phyloP scores from a whole-genome alignment of 2,113 vertebrate genomes.

The Microtus oregoni region DNA sequence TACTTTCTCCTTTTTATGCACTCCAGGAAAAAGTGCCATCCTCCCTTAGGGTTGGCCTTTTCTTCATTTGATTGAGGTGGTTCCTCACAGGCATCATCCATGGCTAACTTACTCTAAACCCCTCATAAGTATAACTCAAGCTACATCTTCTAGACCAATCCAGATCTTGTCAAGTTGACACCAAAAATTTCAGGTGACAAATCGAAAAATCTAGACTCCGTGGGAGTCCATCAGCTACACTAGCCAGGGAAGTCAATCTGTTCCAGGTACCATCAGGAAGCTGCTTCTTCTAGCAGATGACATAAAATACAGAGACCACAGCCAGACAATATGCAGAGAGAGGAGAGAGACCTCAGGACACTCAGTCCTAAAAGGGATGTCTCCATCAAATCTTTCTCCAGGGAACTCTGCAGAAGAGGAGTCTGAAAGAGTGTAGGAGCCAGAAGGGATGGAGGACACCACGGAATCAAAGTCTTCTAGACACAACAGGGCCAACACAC shows the following conservation, averaged over 20 bases:
- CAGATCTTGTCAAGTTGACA: background rate
- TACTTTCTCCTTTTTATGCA: background rate
- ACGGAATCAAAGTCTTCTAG: background rate
- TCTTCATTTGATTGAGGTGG: background rate
- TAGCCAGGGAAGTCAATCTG: background rate
- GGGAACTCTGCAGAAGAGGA: background rate
- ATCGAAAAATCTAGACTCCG: background rate
- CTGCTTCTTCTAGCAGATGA: background rate
- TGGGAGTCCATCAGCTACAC: background rate
- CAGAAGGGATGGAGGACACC: background rate
- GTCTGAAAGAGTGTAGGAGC: background rate
- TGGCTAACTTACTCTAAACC: background rate
- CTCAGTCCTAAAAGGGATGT: background rate
- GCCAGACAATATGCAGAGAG: background rate
- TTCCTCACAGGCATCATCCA: background rate
- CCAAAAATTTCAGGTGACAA: background rate
- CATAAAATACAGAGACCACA: background rate
- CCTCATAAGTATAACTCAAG: background rate
- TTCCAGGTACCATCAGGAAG: background rate
- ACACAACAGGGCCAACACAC: background rate
- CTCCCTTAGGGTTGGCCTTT: background rate
- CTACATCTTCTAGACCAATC: background rate
- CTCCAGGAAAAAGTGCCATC: background rate
- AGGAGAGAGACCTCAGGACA: background rate
- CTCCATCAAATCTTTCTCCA: background rate